Evolutionary conservation across 1,140 invertebrate species (phyloP).

Genomic region (Cydia fagiglandana): DNA sequence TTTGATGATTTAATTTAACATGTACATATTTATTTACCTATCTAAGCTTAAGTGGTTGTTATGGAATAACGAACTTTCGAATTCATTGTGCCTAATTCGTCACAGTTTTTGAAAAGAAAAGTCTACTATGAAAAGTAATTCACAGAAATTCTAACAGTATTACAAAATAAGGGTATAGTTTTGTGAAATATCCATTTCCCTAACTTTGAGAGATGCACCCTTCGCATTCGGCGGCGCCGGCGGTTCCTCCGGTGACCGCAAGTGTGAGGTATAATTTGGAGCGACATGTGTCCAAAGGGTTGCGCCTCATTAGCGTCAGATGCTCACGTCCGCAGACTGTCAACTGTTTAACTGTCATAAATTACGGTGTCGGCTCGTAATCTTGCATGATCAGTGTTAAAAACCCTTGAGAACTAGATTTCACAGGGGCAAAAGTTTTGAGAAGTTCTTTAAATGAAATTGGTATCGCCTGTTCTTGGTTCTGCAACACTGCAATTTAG

Average conservation of each 20-base stretch:
- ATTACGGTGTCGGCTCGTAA: constrained; percentile 31
- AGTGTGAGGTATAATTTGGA: constrained; percentile 68
- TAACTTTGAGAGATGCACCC: background rate
- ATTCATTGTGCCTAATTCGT: too few species aligned
- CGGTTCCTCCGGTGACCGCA: constrained; percentile 35
- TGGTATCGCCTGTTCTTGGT: too few species aligned
- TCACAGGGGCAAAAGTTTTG: too few species aligned
- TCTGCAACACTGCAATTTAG: too few species aligned
- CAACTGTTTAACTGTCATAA: constrained; percentile 41
- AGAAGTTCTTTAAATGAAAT: too few species aligned
- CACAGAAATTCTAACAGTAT: background rate
- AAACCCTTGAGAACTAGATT: too few species aligned
- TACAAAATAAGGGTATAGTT: background rate
- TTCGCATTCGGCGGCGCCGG: background rate
- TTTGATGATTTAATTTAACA: too few species aligned
- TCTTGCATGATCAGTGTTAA: constrained; percentile 16
- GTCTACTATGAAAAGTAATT: too few species aligned
- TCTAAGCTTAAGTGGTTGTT: too few species aligned
- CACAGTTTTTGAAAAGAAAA: too few species aligned
- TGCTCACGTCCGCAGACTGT: constrained; percentile 43
- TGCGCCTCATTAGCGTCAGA: constrained; percentile 65
- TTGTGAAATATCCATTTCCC: background rate
- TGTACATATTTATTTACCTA: too few species aligned
- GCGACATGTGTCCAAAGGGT: constrained; percentile 66
- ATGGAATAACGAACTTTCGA: too few species aligned